Evolutionary conservation across 1,140 invertebrate genomes (phyloP).

Genomic region (Dufourea novaeangliae): DNA sequence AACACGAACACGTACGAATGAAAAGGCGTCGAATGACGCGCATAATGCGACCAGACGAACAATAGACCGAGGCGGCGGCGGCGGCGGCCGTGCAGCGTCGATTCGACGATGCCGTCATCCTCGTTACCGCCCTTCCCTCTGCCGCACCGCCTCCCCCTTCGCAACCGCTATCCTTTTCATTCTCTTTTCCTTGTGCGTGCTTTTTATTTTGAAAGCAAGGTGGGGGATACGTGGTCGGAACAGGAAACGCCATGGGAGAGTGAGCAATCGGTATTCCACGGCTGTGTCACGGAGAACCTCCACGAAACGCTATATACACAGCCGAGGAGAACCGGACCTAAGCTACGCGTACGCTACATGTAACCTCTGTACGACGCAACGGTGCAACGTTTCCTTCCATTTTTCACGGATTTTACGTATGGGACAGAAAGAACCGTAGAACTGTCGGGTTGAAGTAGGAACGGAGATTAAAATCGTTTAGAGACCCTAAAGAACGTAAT

Average conservation of each 20-base stretch:
- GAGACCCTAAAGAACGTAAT: no score
- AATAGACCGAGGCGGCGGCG: constrained; percentile 69
- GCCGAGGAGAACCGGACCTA: constrained; percentile 42
- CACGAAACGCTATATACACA: constrained; percentile 2
- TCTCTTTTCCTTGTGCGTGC: constrained; percentile 29
- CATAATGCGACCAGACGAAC: constrained; percentile 57
- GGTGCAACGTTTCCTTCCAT: not conserved
- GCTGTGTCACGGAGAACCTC: constrained; percentile 47
- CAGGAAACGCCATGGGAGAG: constrained; percentile 78
- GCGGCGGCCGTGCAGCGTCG: constrained; percentile 68
- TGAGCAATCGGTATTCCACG: constrained; percentile 74
- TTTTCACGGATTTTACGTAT: not conserved
- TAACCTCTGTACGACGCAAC: not conserved
- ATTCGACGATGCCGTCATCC: constrained; percentile 66
- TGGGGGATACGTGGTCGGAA: constrained; percentile 68
- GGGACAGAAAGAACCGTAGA: no score
- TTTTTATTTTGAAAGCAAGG: constrained; percentile 67
- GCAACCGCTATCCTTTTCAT: not conserved
- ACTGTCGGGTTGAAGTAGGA: no score
- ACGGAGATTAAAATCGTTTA: no score
- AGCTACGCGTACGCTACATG: not conserved
- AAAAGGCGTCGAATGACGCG: constrained; percentile 60
- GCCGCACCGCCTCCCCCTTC: not conserved
- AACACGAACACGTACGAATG: constrained; percentile 28
- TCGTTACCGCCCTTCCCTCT: constrained; percentile 29